Percentiles rank a stretch among this genome's conserved stretches.
Conservation (phyloP, 64 coral and sea anemone species). For the Actinia equina region DNA sequence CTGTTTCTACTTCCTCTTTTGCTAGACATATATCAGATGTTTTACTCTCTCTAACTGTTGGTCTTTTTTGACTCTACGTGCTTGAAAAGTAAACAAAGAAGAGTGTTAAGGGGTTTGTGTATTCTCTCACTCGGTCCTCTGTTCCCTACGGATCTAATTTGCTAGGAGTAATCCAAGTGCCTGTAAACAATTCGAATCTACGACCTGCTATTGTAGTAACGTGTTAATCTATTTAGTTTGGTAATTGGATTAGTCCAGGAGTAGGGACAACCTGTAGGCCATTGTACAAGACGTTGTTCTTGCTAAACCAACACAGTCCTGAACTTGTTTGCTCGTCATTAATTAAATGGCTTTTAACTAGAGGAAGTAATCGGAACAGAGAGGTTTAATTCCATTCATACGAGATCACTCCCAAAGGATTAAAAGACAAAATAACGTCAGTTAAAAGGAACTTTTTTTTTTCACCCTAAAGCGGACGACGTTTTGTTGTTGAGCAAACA, state of each 20-base stretch:
- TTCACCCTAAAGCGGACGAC: background rate
- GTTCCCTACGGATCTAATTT: background rate
- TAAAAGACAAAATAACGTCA: conserved; percentile 13
- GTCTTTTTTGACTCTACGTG: background rate
- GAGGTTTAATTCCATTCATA: background rate
- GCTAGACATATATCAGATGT: background rate
- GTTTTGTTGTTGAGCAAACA: conserved; percentile 12
- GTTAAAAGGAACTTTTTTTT: conserved; percentile 6
- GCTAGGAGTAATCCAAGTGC: conserved; percentile 3
- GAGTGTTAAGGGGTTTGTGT: background rate
- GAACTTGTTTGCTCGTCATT: background rate
- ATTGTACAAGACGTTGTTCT: conserved; percentile 4
- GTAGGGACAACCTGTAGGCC: background rate
- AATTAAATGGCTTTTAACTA: conserved; percentile 19
- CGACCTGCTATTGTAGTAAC: background rate
- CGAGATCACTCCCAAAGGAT: background rate
- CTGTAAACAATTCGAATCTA: conserved; percentile 6
- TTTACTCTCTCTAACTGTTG: too few relatives aligned
- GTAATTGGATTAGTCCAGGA: conserved; percentile 5
- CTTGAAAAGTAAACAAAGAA: background rate
- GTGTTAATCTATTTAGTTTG: conserved; percentile 23
- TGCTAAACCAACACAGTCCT: background rate
- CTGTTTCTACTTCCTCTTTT: background rate
- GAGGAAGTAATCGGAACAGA: background rate
- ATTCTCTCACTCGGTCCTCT: background rate